Evolutionary conservation across 2,113 vertebrate genomes (phyloP), one percentile per base, ranked within the genome.

Genomic region (Gymnorhina tibicen): DNA sequence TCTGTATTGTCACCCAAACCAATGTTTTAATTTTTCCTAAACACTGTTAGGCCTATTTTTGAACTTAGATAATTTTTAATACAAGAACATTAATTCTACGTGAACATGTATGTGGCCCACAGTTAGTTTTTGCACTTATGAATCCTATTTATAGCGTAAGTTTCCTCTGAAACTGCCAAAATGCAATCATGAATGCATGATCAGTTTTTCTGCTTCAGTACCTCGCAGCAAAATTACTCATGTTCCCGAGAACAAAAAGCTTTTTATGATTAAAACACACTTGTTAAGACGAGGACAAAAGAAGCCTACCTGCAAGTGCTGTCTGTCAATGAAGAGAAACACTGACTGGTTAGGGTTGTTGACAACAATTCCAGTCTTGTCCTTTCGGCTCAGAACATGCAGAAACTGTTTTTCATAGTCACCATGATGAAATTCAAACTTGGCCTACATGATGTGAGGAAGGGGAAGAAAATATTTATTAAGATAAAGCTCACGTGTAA

Each of bases 401-500:
- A 99, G 98, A 99, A 99, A 99, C 98, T 99, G 99, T 98, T 99
- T 99, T 98, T 99, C 99, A 69, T 99, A 99, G 98, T 99, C 99
- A 98, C 99, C 98, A 9, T 99, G 99, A 98, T 99, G 99, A 99
- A 99, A 99, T 96, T 99, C 99, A 98, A 99, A 99, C 98, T 99
- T 99, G 98, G 99, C 99, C 99, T 99, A 76, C 24, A 30, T n/a
- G 22, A 35, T 10, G 91, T 44, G 59, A 87, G 92, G 23, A 50
- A 92, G 47, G 16, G 26, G 68, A 62, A 67, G 37, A 50, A 56
- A 83, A 5, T 20, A 64, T 52, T 66, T 81, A 88, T 89, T 52
- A 27, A 76, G 4, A 13, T 66, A 63, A 93, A 75, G 41, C 11
- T 46, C 44, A 66, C 2, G 5, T 5, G 35, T 28, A 68, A 75